A percentile compares a stretch with the other conserved stretches of the same genome.
Evolutionary conservation across 2,888 invertebrate genomes (phyloP).

Genomic region (Drosophila barbarae): DNA sequence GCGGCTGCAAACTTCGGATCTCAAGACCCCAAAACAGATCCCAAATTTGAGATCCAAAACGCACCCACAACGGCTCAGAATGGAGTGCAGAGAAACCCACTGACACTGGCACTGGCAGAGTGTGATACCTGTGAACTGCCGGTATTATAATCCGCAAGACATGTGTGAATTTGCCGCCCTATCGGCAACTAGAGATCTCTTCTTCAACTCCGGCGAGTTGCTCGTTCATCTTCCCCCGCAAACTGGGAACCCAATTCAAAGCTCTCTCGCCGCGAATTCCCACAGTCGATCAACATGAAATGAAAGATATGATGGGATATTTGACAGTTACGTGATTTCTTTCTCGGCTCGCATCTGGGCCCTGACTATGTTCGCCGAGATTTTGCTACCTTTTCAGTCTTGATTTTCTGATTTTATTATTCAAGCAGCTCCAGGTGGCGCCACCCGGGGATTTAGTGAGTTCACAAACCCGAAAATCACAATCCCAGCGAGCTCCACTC

Average conservation of each 20-base stretch:
- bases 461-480: constrained; percentile 33
- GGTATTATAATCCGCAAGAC: constrained; percentile 68
- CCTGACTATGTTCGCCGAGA: constrained; percentile 23
- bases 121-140: constrained; percentile 58
- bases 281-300: constrained; percentile 73
- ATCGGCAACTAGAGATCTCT: constrained; percentile 59
- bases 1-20: constrained; percentile 56
- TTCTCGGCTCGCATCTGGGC: constrained; percentile 50
- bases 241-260: constrained; percentile 38
- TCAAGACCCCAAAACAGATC: constrained; percentile 28
- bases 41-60: constrained; percentile 40
- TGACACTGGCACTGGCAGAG: constrained; percentile 12
- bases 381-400: constrained; percentile 9
- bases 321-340: constrained; percentile 77
- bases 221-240: constrained; percentile 18
- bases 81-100: constrained; percentile 20
- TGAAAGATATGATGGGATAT: constrained; percentile 70
- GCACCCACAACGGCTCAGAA: constrained; percentile 34
- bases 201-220: constrained; percentile 16
- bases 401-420: constrained; percentile 3
- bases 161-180: constrained; percentile 68
- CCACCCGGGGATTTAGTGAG: constrained; percentile 31
- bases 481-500: constrained; percentile 23
- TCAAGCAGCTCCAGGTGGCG: constrained; percentile 29
- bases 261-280: constrained; percentile 57